Evolutionary conservation across 2,797 vertebrate species (phyloP).

Genomic region (Dendrocincla tyrannina): DNA sequence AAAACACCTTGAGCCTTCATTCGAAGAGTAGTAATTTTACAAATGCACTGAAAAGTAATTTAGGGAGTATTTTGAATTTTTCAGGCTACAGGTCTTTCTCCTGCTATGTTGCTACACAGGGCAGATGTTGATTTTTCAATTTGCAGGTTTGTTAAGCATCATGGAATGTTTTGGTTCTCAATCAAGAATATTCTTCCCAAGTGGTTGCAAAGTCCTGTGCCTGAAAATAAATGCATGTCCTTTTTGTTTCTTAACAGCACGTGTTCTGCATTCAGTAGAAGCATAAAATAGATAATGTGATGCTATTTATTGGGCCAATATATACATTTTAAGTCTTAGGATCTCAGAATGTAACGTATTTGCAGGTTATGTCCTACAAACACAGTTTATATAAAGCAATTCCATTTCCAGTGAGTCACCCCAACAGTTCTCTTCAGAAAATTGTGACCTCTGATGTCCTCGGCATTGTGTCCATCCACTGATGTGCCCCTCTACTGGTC

Average conservation of each 20-base stretch:
- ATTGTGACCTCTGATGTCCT: not conserved
- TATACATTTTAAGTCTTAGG: constrained; percentile 16
- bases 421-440: not conserved
- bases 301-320: constrained; percentile 53
- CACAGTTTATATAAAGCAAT: not conserved
- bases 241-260: constrained; percentile 74
- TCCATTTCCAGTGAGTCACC: not conserved
- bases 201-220: constrained; percentile 77
- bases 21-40: constrained; percentile 73
- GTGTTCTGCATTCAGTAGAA: constrained; percentile 46
- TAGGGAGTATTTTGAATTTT: constrained; percentile 72
- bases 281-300: constrained; percentile 35
- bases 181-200: constrained; percentile 85
- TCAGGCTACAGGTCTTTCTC: constrained; percentile 70
- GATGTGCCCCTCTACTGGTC: not conserved
- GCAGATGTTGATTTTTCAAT: constrained; percentile 83
- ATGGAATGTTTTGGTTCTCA: constrained; percentile 83
- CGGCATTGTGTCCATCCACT: rapidly evolving
- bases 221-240: constrained; percentile 75
- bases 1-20: constrained; percentile 75
- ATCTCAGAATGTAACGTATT: not conserved
- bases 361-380: not conserved
- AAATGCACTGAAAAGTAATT: constrained; percentile 75
- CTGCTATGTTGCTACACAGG: constrained; percentile 64
- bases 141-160: constrained; percentile 85